Evolutionary conservation across 2,888 invertebrate species (phyloP).

Genomic region (Laspeyria flexula): DNA sequence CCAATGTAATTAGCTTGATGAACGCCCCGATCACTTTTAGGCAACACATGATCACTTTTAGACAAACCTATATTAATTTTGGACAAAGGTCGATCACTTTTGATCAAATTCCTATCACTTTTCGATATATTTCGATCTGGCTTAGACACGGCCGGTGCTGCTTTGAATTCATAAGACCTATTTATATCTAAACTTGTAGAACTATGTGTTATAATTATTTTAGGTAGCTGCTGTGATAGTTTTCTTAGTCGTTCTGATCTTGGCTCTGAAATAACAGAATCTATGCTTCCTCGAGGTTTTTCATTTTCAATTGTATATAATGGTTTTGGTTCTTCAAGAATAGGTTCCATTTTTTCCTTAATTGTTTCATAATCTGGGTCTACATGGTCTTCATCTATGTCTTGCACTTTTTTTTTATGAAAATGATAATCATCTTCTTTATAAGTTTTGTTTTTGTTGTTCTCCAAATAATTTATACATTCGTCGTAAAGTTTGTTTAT

Average conservation of each 20-base stretch:
- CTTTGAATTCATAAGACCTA: constrained; percentile 11
- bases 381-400: no score
- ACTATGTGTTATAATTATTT: constrained; percentile 77
- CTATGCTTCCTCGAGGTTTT: constrained; percentile 57
- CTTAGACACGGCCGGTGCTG: constrained; percentile 18
- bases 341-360: constrained; percentile 35
- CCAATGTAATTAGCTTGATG: constrained; percentile 18
- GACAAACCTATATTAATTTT: constrained; percentile 21
- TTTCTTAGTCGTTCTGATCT: constrained; percentile 70
- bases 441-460: constrained; percentile 8
- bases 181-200: constrained; percentile 60
- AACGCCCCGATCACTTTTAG: constrained; percentile 6
- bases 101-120: constrained; percentile 1
- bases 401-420: no score
- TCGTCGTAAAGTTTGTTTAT: constrained; percentile 75
- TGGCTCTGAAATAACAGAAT: constrained; percentile 54
- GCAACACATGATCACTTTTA: constrained; percentile 6
- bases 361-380: constrained; percentile 63
- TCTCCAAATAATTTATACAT: constrained; percentile 69
- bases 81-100: constrained; percentile 12
- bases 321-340: constrained; percentile 35
- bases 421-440: constrained; percentile 10
- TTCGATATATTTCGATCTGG: constrained; percentile 19
- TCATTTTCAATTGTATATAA: constrained; percentile 67
- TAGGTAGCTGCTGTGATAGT: constrained; percentile 72